These are phyloP conservation scores for Tethya wilhelma DNA, from an alignment of 37 sponge, comb jelly and placozoan genomes.

Conservation along the genomic window DNA sequence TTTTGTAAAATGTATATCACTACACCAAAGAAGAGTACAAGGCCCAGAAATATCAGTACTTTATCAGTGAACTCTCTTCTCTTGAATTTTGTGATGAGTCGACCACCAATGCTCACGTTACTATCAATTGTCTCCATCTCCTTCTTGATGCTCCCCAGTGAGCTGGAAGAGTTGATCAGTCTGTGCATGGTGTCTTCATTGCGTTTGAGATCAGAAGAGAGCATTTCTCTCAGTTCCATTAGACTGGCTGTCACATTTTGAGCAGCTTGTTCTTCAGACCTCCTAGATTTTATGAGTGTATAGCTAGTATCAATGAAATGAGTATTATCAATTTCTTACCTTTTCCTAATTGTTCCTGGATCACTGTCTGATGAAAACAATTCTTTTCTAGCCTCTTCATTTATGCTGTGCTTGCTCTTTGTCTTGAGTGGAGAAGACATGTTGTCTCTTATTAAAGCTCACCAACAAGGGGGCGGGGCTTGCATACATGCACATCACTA, in stretches of 20 bases:
- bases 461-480: too few relatives aligned
- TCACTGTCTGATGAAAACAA: constrained; percentile 22
- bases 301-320: neutral
- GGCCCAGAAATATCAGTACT: constrained; percentile 57
- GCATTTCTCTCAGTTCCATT: constrained; percentile 44
- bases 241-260: constrained; percentile 61
- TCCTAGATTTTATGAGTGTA: neutral
- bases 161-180: constrained; percentile 46
- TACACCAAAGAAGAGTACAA: constrained; percentile 62
- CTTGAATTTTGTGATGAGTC: constrained; percentile 61
- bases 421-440: neutral
- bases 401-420: neutral
- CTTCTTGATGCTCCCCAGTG: constrained; percentile 30
- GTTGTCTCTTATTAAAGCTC: too few relatives aligned
- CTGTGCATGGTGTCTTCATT: constrained; percentile 41
- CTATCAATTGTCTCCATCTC: constrained; percentile 64
- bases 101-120: constrained; percentile 15
- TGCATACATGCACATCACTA: too few relatives aligned
- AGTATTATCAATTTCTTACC: constrained; percentile 3
- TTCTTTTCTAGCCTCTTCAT: constrained; percentile 27
- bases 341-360: neutral
- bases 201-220: constrained; percentile 43
- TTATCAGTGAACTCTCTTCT: constrained; percentile 75
- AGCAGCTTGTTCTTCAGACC: constrained; percentile 36
- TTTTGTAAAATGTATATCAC: constrained; percentile 72